These are phyloP conservation scores for Leptinotarsa lineolata DNA, from an alignment of 1,140 invertebrate genomes.

Conservation along the genomic window DNA sequence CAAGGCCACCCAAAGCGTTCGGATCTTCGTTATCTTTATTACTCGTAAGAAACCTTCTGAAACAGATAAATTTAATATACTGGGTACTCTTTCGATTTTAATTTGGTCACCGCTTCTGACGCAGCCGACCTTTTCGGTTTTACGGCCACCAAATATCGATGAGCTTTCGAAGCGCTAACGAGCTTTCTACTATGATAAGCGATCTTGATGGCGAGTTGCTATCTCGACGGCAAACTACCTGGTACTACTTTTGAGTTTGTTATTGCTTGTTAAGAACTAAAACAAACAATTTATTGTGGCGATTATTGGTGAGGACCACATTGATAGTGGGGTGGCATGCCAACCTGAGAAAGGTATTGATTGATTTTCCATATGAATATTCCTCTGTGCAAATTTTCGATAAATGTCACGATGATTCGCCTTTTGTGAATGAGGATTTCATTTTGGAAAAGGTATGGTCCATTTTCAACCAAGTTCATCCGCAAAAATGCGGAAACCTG, in stretches of 20 bases:
- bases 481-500: too few species aligned
- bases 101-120: slow-evolving; percentile 19
- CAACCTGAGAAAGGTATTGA: too few species aligned
- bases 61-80: slow-evolving; percentile 27
- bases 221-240: slow-evolving; percentile 4
- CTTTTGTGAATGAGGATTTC: too few species aligned
- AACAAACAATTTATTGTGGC: slow-evolving; percentile 3
- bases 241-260: neutral
- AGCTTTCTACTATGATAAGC: slow-evolving; percentile 13
- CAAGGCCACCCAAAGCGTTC: slow-evolving; percentile 20
- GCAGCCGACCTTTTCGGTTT: slow-evolving; percentile 17
- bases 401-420: too few species aligned
- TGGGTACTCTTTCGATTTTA: slow-evolving; percentile 24
- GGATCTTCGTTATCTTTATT: slow-evolving; percentile 25
- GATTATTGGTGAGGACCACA: neutral
- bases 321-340: too few species aligned
- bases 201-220: slow-evolving; percentile 4
- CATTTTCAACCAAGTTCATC: too few species aligned
- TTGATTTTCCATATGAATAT: too few species aligned
- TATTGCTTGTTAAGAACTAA: neutral
- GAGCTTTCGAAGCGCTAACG: slow-evolving; percentile 16
- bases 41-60: slow-evolving; percentile 23
- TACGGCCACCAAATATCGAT: slow-evolving; percentile 16
- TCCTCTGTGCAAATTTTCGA: too few species aligned
- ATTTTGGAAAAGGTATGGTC: too few species aligned